Evolutionary conservation across 1,140 invertebrate genomes (phyloP), one percentile per base, ranked within the genome.

Genomic region (Anastrepha ludens): DNA sequence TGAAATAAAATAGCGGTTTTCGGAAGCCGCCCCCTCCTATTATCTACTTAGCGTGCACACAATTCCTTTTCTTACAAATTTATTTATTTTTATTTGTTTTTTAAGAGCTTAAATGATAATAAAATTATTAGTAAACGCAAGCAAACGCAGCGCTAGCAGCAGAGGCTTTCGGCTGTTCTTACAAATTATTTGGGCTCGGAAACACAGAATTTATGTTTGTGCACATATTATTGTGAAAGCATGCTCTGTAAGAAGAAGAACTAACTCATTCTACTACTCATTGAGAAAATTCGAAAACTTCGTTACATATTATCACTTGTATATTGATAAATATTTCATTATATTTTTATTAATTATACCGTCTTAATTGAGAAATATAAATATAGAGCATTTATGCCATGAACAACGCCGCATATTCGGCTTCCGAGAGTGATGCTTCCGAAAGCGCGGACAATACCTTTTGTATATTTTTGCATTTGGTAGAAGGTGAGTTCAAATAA

Each of bases 401-500:
- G 85, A 86, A 59, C n/a, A 86, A 60, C 39, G 17, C 39, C 2
- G 85, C 85, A 15, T 86, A 62, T 17, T 86, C 85, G 6, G 85
- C 85, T 29, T 86, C 85, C 6, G 85, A 86, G 29, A 86, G 85
- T 39, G 85, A 86, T 62, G 62, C 85, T 44, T 86, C 85, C 29
- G 88, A 64, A 13, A 87, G 89, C 6, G n/a, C 39, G 2, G 90
- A 90, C 8, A 89, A 91, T 85, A 86, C 87, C 13, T 92, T 90
- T 58, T 92, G 91, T 81, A 91, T 92, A 9, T 87, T 92, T 39
- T 89, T 92, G 2, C 91, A 92, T n/a, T 89, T 92, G 1, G 89
- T 90, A 0, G 91, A 92, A 86, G 91, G 91, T 81, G 47, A 47
- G 15, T 85, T n/a, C 17, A 50, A 58, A 4, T 1, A 59, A 55